Percentiles rank a stretch among this genome's conserved stretches.
Evolutionary conservation across 1,140 invertebrate genomes (phyloP).

Genomic region (Pseudobourletiella spinata): DNA sequence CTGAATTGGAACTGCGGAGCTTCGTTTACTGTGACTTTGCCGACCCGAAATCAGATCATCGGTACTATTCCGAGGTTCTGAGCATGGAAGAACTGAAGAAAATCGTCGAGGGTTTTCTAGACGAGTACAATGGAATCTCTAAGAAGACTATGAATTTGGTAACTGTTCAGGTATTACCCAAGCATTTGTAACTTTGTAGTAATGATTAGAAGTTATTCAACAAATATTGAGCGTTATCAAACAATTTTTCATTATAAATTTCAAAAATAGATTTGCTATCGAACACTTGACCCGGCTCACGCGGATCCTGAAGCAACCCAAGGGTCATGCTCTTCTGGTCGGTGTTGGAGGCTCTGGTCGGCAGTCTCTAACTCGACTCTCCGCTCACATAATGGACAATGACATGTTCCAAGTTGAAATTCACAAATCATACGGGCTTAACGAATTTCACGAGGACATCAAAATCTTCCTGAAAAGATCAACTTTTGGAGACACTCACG

Average conservation of each 20-base stretch:
- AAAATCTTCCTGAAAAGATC: conserved; percentile 70
- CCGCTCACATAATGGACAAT: conserved; percentile 87
- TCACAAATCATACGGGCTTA: conserved; percentile 67
- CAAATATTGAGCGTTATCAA: too few relatives aligned
- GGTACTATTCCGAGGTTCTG: conserved; percentile 77
- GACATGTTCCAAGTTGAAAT: conserved; percentile 85
- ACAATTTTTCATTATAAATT: conserved; percentile 5
- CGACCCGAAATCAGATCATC: conserved; percentile 82
- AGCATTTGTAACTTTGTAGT: too few relatives aligned
- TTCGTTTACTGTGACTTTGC: conserved; percentile 92
- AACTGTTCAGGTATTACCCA: conserved; percentile 64
- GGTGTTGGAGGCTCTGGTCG: conserved; percentile 87
- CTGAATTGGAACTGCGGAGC: conserved; percentile 69
- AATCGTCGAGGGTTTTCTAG: conserved; percentile 82
- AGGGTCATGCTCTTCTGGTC: conserved; percentile 72
- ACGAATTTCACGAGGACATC: conserved; percentile 86
- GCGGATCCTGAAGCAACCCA: conserved; percentile 81
- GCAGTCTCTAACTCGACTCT: conserved; percentile 78
- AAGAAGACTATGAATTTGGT: conserved; percentile 97
- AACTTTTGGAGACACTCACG: conserved; percentile 72
- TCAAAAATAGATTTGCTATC: conserved; percentile 66
- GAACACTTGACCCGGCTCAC: conserved; percentile 88
- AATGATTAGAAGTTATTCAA: too few relatives aligned
- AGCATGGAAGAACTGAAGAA: conserved; percentile 71
- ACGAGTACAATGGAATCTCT: conserved; percentile 91